phyloP scores from a whole-genome alignment of 1,140 invertebrate genomes.

The Pristionchus pacificus region DNA sequence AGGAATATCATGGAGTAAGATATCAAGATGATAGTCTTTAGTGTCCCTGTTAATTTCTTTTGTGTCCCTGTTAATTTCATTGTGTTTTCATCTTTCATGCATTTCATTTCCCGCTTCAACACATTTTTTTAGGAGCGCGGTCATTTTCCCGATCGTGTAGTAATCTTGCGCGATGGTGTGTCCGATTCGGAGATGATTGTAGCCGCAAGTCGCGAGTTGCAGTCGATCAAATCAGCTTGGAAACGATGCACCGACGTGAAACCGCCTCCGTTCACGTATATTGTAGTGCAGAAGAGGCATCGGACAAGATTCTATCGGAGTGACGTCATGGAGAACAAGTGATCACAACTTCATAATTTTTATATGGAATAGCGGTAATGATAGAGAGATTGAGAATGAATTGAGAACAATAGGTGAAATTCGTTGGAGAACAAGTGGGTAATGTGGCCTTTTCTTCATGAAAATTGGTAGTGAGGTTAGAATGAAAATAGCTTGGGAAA shows the following conservation, averaged over 20 bases:
- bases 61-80: too few species aligned
- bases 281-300: slow-evolving; percentile 93
- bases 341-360: too few species aligned
- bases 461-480: too few species aligned
- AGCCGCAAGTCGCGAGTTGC: background rate
- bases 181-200: slow-evolving; percentile 11
- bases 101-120: background rate
- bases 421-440: too few species aligned
- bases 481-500: too few species aligned
- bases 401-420: too few species aligned
- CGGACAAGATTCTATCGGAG: slow-evolving; percentile 88
- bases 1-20: background rate
- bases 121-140: slow-evolving; percentile 9
- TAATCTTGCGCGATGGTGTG: slow-evolving; percentile 17
- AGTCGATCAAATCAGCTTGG: slow-evolving; percentile 3
- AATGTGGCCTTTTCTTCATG: too few species aligned
- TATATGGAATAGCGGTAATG: too few species aligned
- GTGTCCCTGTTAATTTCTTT: background rate
- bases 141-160: slow-evolving; percentile 7
- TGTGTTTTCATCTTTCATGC: too few species aligned
- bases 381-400: too few species aligned
- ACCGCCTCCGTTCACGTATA: slow-evolving; percentile 89
- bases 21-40: background rate
- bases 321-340: too few species aligned
- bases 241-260: background rate